phyloP scores from a whole-genome alignment of 2,113 vertebrate genomes.

The Aramus guarauna region DNA sequence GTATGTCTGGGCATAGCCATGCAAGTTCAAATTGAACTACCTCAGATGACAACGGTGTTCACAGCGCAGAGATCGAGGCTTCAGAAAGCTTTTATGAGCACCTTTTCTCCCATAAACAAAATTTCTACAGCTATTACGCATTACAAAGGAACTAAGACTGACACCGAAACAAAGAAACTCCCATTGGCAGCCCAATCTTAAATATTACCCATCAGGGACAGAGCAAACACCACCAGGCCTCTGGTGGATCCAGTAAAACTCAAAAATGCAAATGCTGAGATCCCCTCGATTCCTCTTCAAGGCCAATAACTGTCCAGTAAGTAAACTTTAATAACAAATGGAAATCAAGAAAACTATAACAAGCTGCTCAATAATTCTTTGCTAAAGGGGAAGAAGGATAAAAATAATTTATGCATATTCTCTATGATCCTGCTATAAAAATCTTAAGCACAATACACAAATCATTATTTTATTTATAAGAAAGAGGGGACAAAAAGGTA shows the following conservation, averaged over 20 bases:
- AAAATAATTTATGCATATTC: conserved; percentile 22
- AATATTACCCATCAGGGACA: neutral
- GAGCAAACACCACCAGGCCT: neutral
- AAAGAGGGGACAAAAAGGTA: conserved; percentile 29
- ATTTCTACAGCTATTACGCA: neutral
- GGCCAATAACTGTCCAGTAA: neutral
- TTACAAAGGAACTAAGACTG: neutral
- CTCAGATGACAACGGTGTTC: neutral
- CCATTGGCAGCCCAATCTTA: neutral
- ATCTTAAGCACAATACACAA: conserved; percentile 34
- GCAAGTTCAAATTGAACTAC: accelerated
- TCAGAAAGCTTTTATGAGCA: neutral
- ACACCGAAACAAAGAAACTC: neutral
- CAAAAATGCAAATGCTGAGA: neutral
- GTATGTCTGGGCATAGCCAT: neutral
- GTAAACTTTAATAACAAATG: conserved; percentile 18
- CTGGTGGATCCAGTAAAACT: neutral
- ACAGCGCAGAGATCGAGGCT: neutral
- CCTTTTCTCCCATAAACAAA: neutral
- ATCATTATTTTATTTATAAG: conserved; percentile 28
- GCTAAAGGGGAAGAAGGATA: neutral
- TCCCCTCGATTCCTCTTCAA: neutral
- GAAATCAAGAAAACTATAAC: neutral
- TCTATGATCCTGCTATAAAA: neutral
- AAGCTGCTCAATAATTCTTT: neutral